Conservation (phyloP, 2,888 invertebrate species). For the Tinea trinotella region DNA sequence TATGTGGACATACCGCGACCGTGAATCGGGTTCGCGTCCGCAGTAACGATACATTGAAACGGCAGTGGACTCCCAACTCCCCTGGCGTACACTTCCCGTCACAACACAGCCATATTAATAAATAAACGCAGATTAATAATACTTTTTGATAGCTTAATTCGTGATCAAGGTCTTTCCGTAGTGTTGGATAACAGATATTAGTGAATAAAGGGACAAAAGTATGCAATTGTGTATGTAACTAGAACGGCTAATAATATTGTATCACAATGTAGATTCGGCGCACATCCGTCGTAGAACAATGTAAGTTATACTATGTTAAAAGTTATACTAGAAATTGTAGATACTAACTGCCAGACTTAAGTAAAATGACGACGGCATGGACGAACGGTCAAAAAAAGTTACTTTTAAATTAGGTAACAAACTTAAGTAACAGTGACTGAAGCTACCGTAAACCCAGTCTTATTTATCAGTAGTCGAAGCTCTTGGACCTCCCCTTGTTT, state of each 20-base stretch:
- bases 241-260: constrained; percentile 33
- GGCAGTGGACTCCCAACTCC: constrained; percentile 8
- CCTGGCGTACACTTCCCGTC: constrained; percentile 27
- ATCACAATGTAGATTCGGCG: constrained; percentile 59
- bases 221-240: constrained; percentile 38
- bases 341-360: too few relatives aligned
- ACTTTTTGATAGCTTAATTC: not conserved
- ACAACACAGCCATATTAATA: not conserved
- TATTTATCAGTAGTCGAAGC: too few relatives aligned
- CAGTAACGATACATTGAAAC: not conserved
- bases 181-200: not conserved
- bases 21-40: constrained; percentile 40
- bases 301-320: constrained; percentile 38
- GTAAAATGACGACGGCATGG: too few relatives aligned
- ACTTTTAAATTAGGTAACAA: too few relatives aligned
- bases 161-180: not conserved
- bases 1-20: constrained; percentile 57
- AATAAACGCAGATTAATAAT: not conserved
- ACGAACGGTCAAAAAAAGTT: too few relatives aligned
- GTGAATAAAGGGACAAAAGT: constrained; percentile 24
- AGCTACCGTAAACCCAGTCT: too few relatives aligned
- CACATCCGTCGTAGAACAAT: constrained; percentile 57
- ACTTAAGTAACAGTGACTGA: too few relatives aligned
- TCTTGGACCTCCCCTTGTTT: too few relatives aligned
- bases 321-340: not conserved